Evolutionary conservation across 2,888 invertebrate species (phyloP).

Genomic region (Zygaena filipendulae): DNA sequence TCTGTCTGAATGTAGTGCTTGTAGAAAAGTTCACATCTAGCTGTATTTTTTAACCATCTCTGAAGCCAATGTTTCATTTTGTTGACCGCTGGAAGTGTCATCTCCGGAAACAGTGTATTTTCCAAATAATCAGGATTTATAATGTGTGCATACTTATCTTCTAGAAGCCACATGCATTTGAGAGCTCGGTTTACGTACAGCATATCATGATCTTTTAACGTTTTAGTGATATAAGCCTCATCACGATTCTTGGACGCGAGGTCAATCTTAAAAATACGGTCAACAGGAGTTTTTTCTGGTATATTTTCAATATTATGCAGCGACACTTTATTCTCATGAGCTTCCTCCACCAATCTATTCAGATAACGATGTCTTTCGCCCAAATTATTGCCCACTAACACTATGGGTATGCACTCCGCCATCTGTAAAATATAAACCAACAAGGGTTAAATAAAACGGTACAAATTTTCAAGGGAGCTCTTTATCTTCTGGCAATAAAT

Average conservation of each 20-base stretch:
- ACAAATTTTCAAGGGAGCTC: no score
- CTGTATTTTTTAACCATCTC: no score
- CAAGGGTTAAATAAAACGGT: no score
- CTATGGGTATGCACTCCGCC: constrained; percentile 22
- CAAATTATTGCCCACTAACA: constrained; percentile 27
- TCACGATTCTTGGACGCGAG: constrained; percentile 32
- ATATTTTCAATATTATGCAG: constrained; percentile 17
- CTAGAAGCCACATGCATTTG: constrained; percentile 35
- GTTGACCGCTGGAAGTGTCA: constrained; percentile 33
- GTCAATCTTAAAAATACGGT: constrained; percentile 41
- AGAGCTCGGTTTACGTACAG: constrained; percentile 40
- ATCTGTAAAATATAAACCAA: no score
- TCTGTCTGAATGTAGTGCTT: background rate
- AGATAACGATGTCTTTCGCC: constrained; percentile 30
- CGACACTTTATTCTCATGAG: constrained; percentile 13
- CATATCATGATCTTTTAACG: constrained; percentile 38
- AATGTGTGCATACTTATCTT: constrained; percentile 23
- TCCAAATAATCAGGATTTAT: constrained; percentile 39
- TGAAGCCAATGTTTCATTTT: constrained; percentile 27
- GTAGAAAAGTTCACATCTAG: background rate
- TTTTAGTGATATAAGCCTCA: constrained; percentile 31
- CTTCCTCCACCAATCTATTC: constrained; percentile 26
- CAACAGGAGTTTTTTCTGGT: constrained; percentile 28
- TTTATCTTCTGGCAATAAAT: no score
- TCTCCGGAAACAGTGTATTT: constrained; percentile 30